These are phyloP conservation scores for Oryzias dopingdopingensis DNA, from an alignment of 2,797 vertebrate genomes.

Conservation along the genomic window DNA sequence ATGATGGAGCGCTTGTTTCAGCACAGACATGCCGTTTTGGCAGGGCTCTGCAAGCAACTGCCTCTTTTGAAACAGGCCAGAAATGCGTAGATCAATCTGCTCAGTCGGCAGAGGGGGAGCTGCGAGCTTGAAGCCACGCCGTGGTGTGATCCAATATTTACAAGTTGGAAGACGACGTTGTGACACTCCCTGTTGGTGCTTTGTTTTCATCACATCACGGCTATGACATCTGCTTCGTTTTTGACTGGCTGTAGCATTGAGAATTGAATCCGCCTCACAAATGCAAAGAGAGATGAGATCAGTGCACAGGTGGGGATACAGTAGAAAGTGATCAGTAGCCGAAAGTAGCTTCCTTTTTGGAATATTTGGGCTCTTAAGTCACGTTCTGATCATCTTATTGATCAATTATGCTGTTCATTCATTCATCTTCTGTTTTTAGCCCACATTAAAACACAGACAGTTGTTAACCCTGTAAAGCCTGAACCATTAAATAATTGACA, in stretches of 20 bases:
- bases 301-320: conserved; percentile 29
- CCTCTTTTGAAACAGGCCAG: conserved; percentile 61
- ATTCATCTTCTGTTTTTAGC: too few relatives aligned
- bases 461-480: too few relatives aligned
- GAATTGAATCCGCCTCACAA: conserved; percentile 6
- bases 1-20: conserved; percentile 73
- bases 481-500: too few relatives aligned
- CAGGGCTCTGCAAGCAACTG: conserved; percentile 51
- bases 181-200: conserved; percentile 60
- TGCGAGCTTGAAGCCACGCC: conserved; percentile 54
- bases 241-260: conserved; percentile 31
- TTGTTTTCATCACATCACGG: conserved; percentile 53
- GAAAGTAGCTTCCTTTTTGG: conserved; percentile 17
- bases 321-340: conserved; percentile 43
- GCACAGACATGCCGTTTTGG: conserved; percentile 70
- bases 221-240: conserved; percentile 27
- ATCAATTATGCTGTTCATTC: too few relatives aligned
- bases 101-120: conserved; percentile 53
- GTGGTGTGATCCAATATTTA: conserved; percentile 72
- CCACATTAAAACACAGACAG: too few relatives aligned
- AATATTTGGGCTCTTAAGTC: neutral
- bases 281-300: conserved; percentile 10
- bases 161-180: conserved; percentile 55
- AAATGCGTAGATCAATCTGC: conserved; percentile 67
- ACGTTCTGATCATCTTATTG: too few relatives aligned